A percentile compares a stretch with the other conserved stretches of the same genome.
These are phyloP conservation scores for Miltochrista miniata DNA, from an alignment of 2,888 invertebrate species.

Conservation along the genomic window DNA sequence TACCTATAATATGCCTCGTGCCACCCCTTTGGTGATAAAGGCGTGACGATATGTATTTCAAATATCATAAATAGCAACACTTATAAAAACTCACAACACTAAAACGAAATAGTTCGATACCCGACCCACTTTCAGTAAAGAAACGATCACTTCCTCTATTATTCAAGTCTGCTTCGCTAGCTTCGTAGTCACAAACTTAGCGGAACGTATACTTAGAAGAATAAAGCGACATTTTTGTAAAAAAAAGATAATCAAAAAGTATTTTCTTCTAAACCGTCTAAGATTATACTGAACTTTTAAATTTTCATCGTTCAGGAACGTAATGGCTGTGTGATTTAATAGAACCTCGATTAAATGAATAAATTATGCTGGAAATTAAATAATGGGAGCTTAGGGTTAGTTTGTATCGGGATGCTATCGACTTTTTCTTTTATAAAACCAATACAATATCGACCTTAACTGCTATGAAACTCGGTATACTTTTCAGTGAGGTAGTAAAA, in stretches of 20 bases:
- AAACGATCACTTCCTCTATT: slow-evolving; percentile 16
- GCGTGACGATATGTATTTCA: no score
- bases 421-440: no score
- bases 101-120: slow-evolving; percentile 28
- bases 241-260: background rate
- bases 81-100: no score
- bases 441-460: no score
- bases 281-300: slow-evolving; percentile 1
- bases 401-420: background rate
- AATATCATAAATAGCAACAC: no score
- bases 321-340: slow-evolving; percentile 3
- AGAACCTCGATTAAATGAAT: slow-evolving; percentile 1
- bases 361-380: slow-evolving; percentile 4
- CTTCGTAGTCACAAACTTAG: background rate
- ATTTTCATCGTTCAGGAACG: background rate
- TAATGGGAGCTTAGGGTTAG: background rate
- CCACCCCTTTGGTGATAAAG: no score
- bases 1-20: no score
- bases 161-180: slow-evolving; percentile 12
- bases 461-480: no score
- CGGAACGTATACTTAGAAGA: background rate
- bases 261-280: slow-evolving; percentile 1
- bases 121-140: slow-evolving; percentile 19
- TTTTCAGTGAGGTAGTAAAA: no score
- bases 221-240: background rate